A percentile compares a stretch with the other conserved stretches of the same genome.
These are phyloP conservation scores for Castor canadensis DNA, from an alignment of 2,113 vertebrate species.

Conservation along the genomic window DNA sequence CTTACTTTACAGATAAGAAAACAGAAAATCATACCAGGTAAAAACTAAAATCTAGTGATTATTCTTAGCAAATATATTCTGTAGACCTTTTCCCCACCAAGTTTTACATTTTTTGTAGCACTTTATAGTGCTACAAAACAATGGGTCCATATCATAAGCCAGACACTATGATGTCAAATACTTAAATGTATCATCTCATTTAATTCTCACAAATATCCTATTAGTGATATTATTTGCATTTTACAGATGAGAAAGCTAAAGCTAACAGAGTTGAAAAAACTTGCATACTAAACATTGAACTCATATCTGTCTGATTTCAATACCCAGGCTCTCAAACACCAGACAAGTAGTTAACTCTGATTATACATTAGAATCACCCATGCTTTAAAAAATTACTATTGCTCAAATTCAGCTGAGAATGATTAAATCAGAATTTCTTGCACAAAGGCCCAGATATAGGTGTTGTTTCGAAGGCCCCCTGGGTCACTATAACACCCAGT, in stretches of 20 bases:
- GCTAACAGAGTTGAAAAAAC: neutral
- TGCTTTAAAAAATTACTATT: neutral
- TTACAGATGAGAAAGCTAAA: slow-evolving; percentile 42
- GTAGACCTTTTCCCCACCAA: neutral
- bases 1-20: neutral
- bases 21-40: neutral
- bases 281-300: neutral
- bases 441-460: neutral
- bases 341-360: neutral
- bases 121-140: neutral
- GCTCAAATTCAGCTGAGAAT: neutral
- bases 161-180: neutral
- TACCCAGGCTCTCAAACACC: neutral
- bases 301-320: slow-evolving; percentile 22
- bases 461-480: neutral
- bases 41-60: slow-evolving; percentile 17
- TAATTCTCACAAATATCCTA: slow-evolving; percentile 19
- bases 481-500: neutral
- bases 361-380: neutral
- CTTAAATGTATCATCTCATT: slow-evolving; percentile 5
- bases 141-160: neutral
- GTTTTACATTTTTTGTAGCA: no score
- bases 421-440: slow-evolving; percentile 9
- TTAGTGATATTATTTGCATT: slow-evolving; percentile 7
- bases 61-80: neutral